Base-by-base conservation (phyloP, 2,113 vertebrate species). In the Sapajus apella region DNA sequence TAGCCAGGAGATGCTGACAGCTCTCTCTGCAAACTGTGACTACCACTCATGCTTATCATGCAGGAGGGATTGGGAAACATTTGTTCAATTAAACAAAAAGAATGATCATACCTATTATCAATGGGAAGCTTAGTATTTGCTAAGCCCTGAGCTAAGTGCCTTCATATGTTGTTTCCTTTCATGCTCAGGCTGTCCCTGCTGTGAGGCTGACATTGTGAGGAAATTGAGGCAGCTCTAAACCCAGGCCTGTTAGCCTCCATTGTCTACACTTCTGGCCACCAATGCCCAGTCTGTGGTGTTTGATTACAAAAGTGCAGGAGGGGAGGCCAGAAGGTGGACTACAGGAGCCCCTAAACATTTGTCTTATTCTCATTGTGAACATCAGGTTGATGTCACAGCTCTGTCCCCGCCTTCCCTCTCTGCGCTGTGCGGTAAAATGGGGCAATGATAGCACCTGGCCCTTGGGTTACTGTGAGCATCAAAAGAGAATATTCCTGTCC, bases 341-440 rank as follows among this genome's bases (percentile, higher is more conserved):
- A 25, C 16, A 5, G 8, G 70, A 23, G 30, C 40, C 25, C 79
- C 76, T 30, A 16, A 27, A 35, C 11, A 9, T 66, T 8, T 3
- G 37, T 37, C 45, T 55, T 9, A 13, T 37, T n/a, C 37, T 35
- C 30, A 7, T 61, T 8, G 30, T 20, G 64, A 84, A 21, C 5
- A 27, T 12, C 6, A 20, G 52, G 4, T 32, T 18, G 45, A 1
- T 45, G 0, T 11, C 66, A 55, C 45, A 10, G 50, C 16, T 56
- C 88, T 30, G 27, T 75, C 37, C 23, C 30, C 2, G 27, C 23
- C 30, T 23, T 8, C 23, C 1, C 0, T 43, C 18, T 64, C 45
- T 2, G 0, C 21, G 5, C 8, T 13, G 5, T 3, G 27, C 18
- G 16, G 3, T 37, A n/a, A 64, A 40, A 23, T 4, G 40, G 16